Percentiles rank a stretch among this genome's conserved stretches.
These are phyloP conservation scores for Chirona hameri DNA, from an alignment of 2,888 invertebrate genomes.

Conservation along the genomic window DNA sequence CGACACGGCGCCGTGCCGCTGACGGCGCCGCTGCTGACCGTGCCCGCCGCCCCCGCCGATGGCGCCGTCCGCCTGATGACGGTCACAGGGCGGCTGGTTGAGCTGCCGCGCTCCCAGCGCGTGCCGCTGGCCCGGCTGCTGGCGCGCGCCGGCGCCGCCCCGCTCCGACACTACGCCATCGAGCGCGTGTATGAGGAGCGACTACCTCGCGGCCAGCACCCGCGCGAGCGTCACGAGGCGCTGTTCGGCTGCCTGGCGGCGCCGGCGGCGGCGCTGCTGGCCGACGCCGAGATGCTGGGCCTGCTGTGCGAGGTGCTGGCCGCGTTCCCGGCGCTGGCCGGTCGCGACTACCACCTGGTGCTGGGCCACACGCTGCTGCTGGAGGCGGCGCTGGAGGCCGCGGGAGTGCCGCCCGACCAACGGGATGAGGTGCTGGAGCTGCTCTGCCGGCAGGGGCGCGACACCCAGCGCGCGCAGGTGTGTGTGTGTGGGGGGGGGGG, in stretches of 20 bases:
- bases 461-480: conserved; percentile 68
- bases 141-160: conserved; percentile 70
- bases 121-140: conserved; percentile 76
- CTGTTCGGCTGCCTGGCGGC: conserved; percentile 89
- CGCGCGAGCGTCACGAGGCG: conserved; percentile 82
- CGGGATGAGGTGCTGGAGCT: conserved; percentile 44
- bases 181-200: conserved; percentile 81
- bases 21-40: conserved; percentile 67
- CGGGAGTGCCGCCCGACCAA: conserved; percentile 65
- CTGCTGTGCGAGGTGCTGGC: conserved; percentile 70
- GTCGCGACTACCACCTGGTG: conserved; percentile 64
- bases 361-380: conserved; percentile 76
- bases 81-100: conserved; percentile 75
- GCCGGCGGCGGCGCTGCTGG: conserved; percentile 61
- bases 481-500: no score
- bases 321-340: conserved; percentile 61
- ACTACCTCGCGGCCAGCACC: conserved; percentile 67
- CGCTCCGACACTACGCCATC: conserved; percentile 77
- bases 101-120: conserved; percentile 77
- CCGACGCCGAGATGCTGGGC: conserved; percentile 80
- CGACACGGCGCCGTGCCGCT: conserved; percentile 76
- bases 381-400: conserved; percentile 70
- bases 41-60: conserved; percentile 61
- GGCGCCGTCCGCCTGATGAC: conserved; percentile 72
- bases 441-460: conserved; percentile 55